Conservation (phyloP, 2,797 vertebrate genomes). For the Myotis planiceps region DNA sequence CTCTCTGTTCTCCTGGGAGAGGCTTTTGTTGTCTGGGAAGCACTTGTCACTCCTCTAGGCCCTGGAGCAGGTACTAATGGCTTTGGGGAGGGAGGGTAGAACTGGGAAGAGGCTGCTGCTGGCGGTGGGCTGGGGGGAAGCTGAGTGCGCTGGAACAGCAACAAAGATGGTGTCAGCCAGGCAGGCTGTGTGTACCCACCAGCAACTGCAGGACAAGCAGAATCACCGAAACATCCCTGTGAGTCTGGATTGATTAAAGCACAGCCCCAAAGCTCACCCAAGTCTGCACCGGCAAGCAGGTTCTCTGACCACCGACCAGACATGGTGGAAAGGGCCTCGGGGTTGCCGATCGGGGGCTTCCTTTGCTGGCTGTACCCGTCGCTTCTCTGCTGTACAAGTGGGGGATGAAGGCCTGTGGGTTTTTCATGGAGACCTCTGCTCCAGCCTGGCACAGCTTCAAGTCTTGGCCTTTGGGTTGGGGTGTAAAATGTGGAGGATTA, state of each 20-base stretch:
- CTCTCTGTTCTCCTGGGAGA: background rate
- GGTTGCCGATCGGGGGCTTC: background rate
- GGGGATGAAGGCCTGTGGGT: background rate
- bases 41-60: constrained; percentile 32
- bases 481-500: background rate
- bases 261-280: background rate
- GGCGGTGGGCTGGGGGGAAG: background rate
- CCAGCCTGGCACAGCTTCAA: background rate
- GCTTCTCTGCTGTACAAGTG: background rate
- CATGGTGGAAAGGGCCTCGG: background rate
- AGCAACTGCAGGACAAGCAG: background rate
- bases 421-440: background rate
- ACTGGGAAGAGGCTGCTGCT: background rate
- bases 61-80: background rate
- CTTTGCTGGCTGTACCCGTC: background rate
- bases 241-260: background rate
- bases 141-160: background rate
- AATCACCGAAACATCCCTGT: background rate
- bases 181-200: background rate
- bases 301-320: background rate
- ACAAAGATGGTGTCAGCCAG: background rate
- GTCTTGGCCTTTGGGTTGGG: background rate
- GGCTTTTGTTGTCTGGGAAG: constrained; percentile 53
- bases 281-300: background rate
- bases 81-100: background rate